phyloP scores from a whole-genome alignment of 2,888 invertebrate genomes.

The Dyspetes luteomarginatus region DNA sequence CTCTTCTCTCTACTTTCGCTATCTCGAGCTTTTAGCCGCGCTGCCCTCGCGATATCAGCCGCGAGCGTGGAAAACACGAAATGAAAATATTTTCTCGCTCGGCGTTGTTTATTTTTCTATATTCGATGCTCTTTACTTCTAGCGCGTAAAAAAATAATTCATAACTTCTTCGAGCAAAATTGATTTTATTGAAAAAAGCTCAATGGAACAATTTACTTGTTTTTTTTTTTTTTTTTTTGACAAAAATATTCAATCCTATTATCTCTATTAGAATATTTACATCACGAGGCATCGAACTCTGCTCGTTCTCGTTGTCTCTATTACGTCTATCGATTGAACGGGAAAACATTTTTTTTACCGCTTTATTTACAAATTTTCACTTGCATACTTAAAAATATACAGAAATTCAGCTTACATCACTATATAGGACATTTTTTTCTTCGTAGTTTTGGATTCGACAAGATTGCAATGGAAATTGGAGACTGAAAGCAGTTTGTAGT shows the following conservation, averaged over 20 bases:
- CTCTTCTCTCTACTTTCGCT: slow-evolving; percentile 56
- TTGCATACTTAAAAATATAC: too few relatives aligned
- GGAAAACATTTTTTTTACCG: background rate
- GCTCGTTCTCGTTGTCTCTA: background rate
- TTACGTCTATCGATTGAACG: too few relatives aligned
- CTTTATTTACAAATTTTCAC: too few relatives aligned
- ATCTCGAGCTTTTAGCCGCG: slow-evolving; percentile 16
- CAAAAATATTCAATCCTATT: background rate
- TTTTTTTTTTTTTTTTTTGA: too few relatives aligned
- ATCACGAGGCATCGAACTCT: background rate
- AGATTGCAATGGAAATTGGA: too few relatives aligned
- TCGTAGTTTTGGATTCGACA: too few relatives aligned
- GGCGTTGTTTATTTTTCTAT: too few relatives aligned
- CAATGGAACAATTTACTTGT: background rate
- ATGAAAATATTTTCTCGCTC: slow-evolving; percentile 7
- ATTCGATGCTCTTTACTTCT: background rate
- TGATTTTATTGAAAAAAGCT: background rate
- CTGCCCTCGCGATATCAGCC: slow-evolving; percentile 21
- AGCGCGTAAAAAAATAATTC: background rate
- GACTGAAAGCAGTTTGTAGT: too few relatives aligned
- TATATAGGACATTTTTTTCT: too few relatives aligned
- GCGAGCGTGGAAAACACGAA: background rate
- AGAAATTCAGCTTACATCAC: too few relatives aligned
- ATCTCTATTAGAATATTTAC: background rate
- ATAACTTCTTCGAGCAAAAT: background rate